Base-by-base conservation (phyloP, 2,888 invertebrate genomes). In the Nymphalis c-album region DNA sequence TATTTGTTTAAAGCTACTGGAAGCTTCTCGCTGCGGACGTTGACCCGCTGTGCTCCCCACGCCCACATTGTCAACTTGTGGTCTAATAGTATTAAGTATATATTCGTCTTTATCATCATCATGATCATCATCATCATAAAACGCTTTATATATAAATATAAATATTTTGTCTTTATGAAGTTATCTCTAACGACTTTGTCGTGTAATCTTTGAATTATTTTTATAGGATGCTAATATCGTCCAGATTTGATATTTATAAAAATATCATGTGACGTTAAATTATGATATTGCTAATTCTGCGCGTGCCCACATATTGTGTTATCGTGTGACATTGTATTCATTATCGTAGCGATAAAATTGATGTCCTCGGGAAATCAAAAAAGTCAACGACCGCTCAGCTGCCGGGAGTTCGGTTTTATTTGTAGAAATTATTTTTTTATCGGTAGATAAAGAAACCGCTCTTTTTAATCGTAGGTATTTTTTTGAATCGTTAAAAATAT, bases 311-410 rank as follows among this genome's bases (percentile, higher is more conserved):
- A 50, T 60, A 58, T 50, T 64, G 50, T 46, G 70, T 73, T 75
- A 77, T 77, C 74, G 61, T 46, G 64, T 70, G 69, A 71, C 72
- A 71, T 72, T 70, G 73, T 73, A 70, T 72, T 72, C 70, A 63
- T 72, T 75, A 75, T 75, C 73, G 65, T 22, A 63, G 64, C 60
- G 73, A 73, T 73, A 71, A 72, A 74, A 72, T 64, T 68, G 45
- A 72, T 68, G 69, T 68, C 72, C 71, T 70, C 73, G 67, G 64
- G 75, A 76, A 70, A 77, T 73, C 72, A 73, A 63, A 31, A 70
- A 71, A 71, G 80, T 80, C 79, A 76, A 77, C 71, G 80, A 79
- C 79, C 80, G 71, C 55, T 51, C 73, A 74, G 67, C 60, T 59
- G 67, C 47, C 64, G 72, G 74, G 75, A 74, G 75, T 75, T 75